Conservation (phyloP, 2,888 invertebrate species). For the Pammene aurita region DNA sequence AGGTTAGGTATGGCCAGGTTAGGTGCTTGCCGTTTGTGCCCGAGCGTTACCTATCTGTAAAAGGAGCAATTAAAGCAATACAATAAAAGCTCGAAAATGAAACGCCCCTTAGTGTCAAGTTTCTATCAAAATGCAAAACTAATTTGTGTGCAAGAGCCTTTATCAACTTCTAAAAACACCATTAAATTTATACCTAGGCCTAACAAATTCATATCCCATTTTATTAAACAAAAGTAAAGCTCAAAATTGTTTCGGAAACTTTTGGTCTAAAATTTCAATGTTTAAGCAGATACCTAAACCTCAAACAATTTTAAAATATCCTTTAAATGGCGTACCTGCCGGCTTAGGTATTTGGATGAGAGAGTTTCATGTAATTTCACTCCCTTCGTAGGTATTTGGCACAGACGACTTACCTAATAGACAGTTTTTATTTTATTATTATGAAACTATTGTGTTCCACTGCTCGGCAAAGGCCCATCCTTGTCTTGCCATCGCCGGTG, state of each 20-base stretch:
- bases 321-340: constrained; percentile 34
- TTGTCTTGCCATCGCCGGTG: too few species aligned
- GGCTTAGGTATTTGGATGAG: constrained; percentile 33
- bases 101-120: neutral
- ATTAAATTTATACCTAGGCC: constrained; percentile 6
- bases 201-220: constrained; percentile 22
- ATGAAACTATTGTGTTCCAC: too few species aligned
- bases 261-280: constrained; percentile 38
- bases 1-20: too few species aligned
- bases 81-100: too few species aligned
- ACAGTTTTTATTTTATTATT: too few species aligned
- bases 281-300: constrained; percentile 36
- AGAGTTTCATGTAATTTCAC: constrained; percentile 38
- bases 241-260: constrained; percentile 35
- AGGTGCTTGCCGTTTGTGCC: too few species aligned
- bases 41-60: too few species aligned
- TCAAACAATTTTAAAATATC: constrained; percentile 40
- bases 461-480: too few species aligned
- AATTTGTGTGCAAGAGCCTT: constrained; percentile 9
- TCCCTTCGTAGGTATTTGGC: constrained; percentile 25
- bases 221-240: constrained; percentile 26
- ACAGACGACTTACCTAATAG: neutral
- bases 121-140: constrained; percentile 26
- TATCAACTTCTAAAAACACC: constrained; percentile 12
- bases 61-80: too few species aligned